phyloP scores from a whole-genome alignment of 1,140 invertebrate genomes.

The Varroa destructor region DNA sequence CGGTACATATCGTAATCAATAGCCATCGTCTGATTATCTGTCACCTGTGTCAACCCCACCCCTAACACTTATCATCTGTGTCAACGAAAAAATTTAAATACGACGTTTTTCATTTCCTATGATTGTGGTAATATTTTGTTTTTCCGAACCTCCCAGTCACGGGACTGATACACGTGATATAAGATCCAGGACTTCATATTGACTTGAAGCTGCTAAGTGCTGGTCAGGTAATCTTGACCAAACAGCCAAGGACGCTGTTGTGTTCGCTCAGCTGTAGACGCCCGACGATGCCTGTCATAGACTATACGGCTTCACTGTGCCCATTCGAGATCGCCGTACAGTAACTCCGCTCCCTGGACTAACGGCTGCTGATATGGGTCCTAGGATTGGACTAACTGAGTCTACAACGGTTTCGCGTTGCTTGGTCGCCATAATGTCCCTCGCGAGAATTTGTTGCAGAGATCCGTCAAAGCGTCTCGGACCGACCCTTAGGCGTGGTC shows the following conservation, averaged over 20 bases:
- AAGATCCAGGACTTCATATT: slow-evolving; percentile 64
- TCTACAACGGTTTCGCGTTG: slow-evolving; percentile 78
- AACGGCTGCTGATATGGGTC: slow-evolving; percentile 69
- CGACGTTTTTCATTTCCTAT: too few relatives aligned
- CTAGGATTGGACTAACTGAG: slow-evolving; percentile 74
- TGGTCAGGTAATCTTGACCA: slow-evolving; percentile 81
- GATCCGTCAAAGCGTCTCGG: slow-evolving; percentile 35
- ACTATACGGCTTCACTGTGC: slow-evolving; percentile 68
- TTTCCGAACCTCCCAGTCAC: slow-evolving; percentile 47
- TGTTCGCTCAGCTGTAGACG: slow-evolving; percentile 76
- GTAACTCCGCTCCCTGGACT: slow-evolving; percentile 58
- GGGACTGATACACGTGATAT: slow-evolving; percentile 83
- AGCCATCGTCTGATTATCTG: too few relatives aligned
- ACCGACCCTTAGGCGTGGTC: slow-evolving; percentile 62
- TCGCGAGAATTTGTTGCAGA: slow-evolving; percentile 56
- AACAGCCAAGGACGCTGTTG: slow-evolving; percentile 66
- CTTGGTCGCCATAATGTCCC: slow-evolving; percentile 75
- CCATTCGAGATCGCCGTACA: slow-evolving; percentile 61
- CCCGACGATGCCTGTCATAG: slow-evolving; percentile 67
- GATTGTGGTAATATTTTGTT: too few relatives aligned
- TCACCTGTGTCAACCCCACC: too few relatives aligned
- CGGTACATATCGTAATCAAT: too few relatives aligned
- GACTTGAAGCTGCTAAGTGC: slow-evolving; percentile 83
- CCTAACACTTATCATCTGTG: too few relatives aligned
- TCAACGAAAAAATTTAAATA: too few relatives aligned